Percentiles rank a stretch among this genome's conserved stretches.
Evolutionary conservation across 2,797 vertebrate genomes (phyloP).

Genomic region (Phoebastria nigripes): DNA sequence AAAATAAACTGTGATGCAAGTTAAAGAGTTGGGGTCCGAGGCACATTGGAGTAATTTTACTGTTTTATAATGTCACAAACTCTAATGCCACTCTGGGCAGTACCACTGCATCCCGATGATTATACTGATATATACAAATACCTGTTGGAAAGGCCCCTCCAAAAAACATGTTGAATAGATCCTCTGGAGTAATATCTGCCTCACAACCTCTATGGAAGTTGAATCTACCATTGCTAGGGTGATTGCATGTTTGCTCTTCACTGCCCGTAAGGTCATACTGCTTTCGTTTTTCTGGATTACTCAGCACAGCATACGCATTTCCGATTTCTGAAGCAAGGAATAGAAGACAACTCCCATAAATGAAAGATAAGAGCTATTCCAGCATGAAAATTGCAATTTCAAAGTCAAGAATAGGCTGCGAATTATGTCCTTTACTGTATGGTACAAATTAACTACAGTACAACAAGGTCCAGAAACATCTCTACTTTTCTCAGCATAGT

Average conservation of each 20-base stretch:
- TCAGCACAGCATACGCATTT: slow-evolving; percentile 93
- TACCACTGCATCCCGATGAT: accelerated
- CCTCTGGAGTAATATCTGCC: slow-evolving; percentile 96
- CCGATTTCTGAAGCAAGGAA: slow-evolving; percentile 86
- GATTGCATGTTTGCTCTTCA: slow-evolving; percentile 84
- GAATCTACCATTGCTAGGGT: slow-evolving; percentile 83
- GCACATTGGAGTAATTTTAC: background rate
- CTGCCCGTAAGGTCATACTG: slow-evolving; percentile 93
- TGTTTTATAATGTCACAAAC: background rate
- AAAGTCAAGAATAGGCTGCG: background rate
- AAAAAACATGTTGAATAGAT: slow-evolving; percentile 99
- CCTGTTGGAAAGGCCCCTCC: slow-evolving; percentile 93
- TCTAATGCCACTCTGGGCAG: background rate
- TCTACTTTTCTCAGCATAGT: background rate
- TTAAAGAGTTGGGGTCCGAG: background rate
- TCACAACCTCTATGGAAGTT: slow-evolving; percentile 95
- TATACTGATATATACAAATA: slow-evolving; percentile 48
- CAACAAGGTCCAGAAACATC: background rate
- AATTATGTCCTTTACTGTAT: background rate
- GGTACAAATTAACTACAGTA: background rate
- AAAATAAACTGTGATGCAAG: background rate
- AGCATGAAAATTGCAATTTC: background rate
- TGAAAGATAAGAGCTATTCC: background rate
- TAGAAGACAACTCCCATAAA: slow-evolving; percentile 12
- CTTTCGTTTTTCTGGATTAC: slow-evolving; percentile 91